Base-by-base conservation (phyloP, 1,140 invertebrate genomes). In the Meloidogyne floridensis region DNA sequence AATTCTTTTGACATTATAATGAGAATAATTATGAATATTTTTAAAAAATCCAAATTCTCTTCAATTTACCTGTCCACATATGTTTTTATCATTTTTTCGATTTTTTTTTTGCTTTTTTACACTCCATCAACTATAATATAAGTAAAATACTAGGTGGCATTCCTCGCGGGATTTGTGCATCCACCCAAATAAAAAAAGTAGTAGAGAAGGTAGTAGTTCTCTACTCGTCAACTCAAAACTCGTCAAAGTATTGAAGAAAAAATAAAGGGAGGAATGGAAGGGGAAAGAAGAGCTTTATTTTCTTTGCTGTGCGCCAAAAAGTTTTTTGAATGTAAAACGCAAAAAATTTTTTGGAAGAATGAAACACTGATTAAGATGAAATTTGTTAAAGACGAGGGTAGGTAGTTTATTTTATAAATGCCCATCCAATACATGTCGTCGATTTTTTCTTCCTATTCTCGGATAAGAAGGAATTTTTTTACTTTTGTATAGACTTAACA, bases 171-270 rank as follows among this genome's bases (percentile, higher is more conserved):
- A 65, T 65, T 65, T 65, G 59, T 65, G 15, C 59, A 65, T 65
- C n/a, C 59, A 65, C n/a, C 59, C 5, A 65, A 59, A 15, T 9
- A 9, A 9, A 59, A 65, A 65, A 7, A 65, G 15, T 6, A n/a
- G n/a, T 56, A 56, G 10, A 56, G 10, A 56, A 11, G 13, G 3
- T 56, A 59, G 13, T 59, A 59, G 56, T 4, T 32, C 15, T 65
- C n/a, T 65, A 65, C 59, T 65, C 59, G 59, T 65, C 59, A 65
- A 65, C n/a, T 65, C 59, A 65, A 65, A 65, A 65, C 59, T 65
- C n/a, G 59, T 65, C 59, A 65, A 65, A 54, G 11, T 54, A 54
- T 13, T 47, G 11, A 54, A 13, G 8, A 10, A 10, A 65, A 65
- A 65, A 13, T 15, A 65, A 6, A n/a, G 6, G 59, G 3, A n/a